These are phyloP conservation scores for Drosophila emarginata DNA, from an alignment of 2,888 invertebrate genomes.

Conservation along the genomic window DNA sequence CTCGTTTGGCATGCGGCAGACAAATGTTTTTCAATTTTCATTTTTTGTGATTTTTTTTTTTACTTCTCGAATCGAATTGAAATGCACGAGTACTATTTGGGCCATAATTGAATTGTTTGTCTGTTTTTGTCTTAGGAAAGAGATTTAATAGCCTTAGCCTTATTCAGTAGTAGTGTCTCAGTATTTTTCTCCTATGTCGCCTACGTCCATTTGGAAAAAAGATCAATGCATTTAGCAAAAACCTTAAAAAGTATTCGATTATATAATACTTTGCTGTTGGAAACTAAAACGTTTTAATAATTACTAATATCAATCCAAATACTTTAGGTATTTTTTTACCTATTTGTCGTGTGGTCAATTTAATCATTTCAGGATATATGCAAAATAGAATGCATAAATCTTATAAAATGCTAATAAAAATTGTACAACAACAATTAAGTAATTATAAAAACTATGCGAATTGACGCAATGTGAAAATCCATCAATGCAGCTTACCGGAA, in stretches of 20 bases:
- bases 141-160: background rate
- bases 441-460: slow-evolving; percentile 52
- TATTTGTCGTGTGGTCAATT: slow-evolving; percentile 35
- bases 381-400: slow-evolving; percentile 31
- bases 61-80: background rate
- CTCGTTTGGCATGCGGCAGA: slow-evolving; percentile 48
- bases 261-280: background rate
- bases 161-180: background rate
- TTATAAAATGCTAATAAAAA: slow-evolving; percentile 58
- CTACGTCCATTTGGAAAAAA: background rate
- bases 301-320: background rate
- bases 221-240: background rate
- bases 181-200: background rate
- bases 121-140: slow-evolving; percentile 5
- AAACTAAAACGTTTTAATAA: background rate
- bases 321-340: background rate
- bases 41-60: slow-evolving; percentile 14
- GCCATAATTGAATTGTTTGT: slow-evolving; percentile 60
- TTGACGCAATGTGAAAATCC: slow-evolving; percentile 49
- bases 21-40: slow-evolving; percentile 41
- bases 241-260: background rate
- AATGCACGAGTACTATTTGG: slow-evolving; percentile 30
- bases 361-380: slow-evolving; percentile 56
- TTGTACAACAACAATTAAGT: slow-evolving; percentile 60
- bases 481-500: slow-evolving; percentile 62